These are phyloP conservation scores for Dynastes grantii DNA, from an alignment of 2,888 invertebrate genomes.

Conservation along the genomic window DNA sequence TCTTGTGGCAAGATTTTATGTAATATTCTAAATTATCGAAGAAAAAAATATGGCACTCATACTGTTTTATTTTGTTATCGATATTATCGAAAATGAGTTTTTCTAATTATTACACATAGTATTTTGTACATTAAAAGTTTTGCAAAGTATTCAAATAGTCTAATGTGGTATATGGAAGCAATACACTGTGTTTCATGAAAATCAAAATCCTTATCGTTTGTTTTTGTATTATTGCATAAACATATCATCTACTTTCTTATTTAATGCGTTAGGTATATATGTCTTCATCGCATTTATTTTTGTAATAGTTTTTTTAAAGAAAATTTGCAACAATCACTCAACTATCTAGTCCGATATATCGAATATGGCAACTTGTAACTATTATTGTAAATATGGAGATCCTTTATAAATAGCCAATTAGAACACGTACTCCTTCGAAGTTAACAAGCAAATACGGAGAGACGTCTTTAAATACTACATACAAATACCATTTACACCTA, in stretches of 20 bases:
- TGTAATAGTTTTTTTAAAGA: too few species aligned
- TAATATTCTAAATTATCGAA: slow-evolving; percentile 51
- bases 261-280: background rate
- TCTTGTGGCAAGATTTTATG: slow-evolving; percentile 56
- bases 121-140: background rate
- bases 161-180: background rate
- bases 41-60: slow-evolving; percentile 54
- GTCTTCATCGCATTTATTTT: background rate
- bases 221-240: background rate
- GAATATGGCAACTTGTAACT: too few species aligned
- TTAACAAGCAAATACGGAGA: too few species aligned
- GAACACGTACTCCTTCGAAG: too few species aligned
- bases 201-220: background rate
- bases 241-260: background rate
- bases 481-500: too few species aligned
- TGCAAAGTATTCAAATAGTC: background rate
- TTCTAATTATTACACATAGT: background rate
- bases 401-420: too few species aligned
- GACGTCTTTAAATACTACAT: too few species aligned
- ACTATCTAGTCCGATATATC: too few species aligned
- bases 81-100: background rate
- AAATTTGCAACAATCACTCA: too few species aligned
- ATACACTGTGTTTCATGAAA: slow-evolving; percentile 15
- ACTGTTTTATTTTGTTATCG: slow-evolving; percentile 39
- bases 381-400: too few species aligned